Percentiles rank a stretch among this genome's conserved stretches.
These are phyloP conservation scores for Otolemur crassicaudatus DNA, from an alignment of 2,797 vertebrate genomes.

Conservation along the genomic window DNA sequence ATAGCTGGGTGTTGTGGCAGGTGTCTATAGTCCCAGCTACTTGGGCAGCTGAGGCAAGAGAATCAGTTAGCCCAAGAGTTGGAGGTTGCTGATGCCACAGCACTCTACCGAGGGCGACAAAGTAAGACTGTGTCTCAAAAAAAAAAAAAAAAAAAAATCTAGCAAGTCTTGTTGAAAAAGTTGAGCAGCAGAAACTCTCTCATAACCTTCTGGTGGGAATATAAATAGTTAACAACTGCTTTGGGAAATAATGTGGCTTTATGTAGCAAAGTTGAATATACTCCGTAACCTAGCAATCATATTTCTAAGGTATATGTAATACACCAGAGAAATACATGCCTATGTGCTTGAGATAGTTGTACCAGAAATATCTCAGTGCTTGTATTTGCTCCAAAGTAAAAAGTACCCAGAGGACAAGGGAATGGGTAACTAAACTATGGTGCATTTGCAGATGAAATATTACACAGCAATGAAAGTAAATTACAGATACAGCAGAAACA, in stretches of 20 bases:
- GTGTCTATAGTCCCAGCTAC: too few species aligned
- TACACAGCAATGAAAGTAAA: neutral
- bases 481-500: accelerated
- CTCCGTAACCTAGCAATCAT: neutral
- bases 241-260: neutral
- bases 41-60: too few species aligned
- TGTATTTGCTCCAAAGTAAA: neutral
- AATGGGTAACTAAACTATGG: accelerated
- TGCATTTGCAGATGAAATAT: accelerated
- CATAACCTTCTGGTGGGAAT: neutral
- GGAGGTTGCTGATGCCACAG: too few species aligned
- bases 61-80: too few species aligned
- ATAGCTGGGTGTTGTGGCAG: too few species aligned
- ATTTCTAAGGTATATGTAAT: too few species aligned
- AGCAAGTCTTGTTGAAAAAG: too few species aligned
- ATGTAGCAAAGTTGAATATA: neutral
- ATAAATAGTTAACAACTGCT: neutral
- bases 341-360: neutral
- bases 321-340: neutral
- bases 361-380: neutral
- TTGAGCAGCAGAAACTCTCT: neutral
- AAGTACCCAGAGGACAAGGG: neutral
- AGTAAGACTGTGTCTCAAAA: too few species aligned
- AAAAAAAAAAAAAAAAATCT: too few species aligned
- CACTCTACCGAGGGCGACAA: too few species aligned